Conservation (phyloP, 1,140 invertebrate species). For the Drosophila navojoa region DNA sequence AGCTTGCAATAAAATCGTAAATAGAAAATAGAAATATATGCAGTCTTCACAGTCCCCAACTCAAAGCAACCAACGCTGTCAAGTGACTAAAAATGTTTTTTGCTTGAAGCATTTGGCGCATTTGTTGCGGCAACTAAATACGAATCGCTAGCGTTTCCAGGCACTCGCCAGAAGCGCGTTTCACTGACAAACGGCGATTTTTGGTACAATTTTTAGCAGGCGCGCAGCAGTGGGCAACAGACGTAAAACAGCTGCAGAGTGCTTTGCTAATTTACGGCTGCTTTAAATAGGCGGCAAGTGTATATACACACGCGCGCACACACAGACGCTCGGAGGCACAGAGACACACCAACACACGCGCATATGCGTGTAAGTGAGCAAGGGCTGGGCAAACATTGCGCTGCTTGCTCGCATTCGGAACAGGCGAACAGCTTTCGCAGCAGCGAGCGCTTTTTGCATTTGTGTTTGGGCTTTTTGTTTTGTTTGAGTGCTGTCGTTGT, state of each 20-base stretch:
- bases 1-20: no score
- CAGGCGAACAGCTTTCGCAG: conserved; percentile 57
- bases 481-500: conserved; percentile 7
- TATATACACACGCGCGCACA: not conserved
- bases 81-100: not conserved
- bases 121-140: conserved; percentile 1
- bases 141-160: conserved; percentile 41
- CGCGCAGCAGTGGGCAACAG: conserved; percentile 31
- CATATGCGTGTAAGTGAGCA: conserved; percentile 25
- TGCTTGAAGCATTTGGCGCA: no score
- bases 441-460: conserved; percentile 3
- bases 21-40: no score
- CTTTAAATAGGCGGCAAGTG: not conserved
- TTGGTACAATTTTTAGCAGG: conserved; percentile 67
- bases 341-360: not conserved
- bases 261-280: conserved; percentile 17
- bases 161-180: conserved; percentile 41
- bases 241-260: not conserved
- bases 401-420: conserved; percentile 69
- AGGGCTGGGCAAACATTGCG: conserved; percentile 75
- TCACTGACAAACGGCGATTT: conserved; percentile 67
- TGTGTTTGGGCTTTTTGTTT: conserved; percentile 13
- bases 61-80: not conserved
- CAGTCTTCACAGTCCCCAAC: no score
- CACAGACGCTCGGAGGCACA: not conserved